Evolutionary conservation across 2,797 vertebrate species (phyloP).

Genomic region (Brotogeris chrysoptera): DNA sequence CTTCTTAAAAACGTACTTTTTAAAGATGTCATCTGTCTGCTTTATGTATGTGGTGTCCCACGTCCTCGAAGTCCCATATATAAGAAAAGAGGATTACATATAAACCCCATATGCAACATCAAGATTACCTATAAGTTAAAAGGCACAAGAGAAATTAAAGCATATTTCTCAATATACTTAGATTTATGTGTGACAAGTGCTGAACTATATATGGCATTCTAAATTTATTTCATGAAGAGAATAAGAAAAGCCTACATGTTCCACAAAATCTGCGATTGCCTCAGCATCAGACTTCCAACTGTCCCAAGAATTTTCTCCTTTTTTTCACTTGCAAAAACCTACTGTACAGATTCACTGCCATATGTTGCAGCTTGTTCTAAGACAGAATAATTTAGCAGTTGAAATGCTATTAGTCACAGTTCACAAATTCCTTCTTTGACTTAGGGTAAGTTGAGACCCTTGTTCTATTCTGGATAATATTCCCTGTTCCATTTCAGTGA

Average conservation of each 20-base stretch:
- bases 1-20: background rate
- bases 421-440: conserved; percentile 1
- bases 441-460: background rate
- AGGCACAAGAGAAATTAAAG: background rate
- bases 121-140: background rate
- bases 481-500: background rate
- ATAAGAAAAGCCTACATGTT: conserved; percentile 25
- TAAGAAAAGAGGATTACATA: background rate
- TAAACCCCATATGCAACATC: background rate
- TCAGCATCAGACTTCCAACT: conserved; percentile 23
- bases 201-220: conserved; percentile 5
- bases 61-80: background rate
- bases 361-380: conserved; percentile 28
- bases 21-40: background rate
- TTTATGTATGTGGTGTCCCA: background rate
- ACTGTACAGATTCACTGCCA: background rate
- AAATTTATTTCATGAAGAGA: conserved; percentile 20
- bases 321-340: conserved; percentile 31
- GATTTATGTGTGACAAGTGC: background rate
- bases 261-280: conserved; percentile 30
- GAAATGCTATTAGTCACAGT: background rate
- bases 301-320: conserved; percentile 1
- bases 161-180: background rate
- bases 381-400: background rate
- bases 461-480: background rate